Evolutionary conservation across 1,140 invertebrate genomes (phyloP), one percentile per base, ranked within the genome.

Genomic region (Papilio polytes): DNA sequence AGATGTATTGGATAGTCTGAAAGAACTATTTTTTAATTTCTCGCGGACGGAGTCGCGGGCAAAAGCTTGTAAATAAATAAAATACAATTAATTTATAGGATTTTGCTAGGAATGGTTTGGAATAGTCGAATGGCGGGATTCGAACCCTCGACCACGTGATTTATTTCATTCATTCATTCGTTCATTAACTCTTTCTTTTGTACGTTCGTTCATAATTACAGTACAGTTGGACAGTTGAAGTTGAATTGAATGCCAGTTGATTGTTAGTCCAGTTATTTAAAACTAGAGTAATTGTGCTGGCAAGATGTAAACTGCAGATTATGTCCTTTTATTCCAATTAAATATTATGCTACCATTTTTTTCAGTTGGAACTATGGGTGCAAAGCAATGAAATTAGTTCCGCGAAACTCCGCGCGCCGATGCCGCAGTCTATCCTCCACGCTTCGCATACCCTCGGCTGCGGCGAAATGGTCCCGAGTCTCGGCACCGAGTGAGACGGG

Each of bases 341-440:
- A 26, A 70, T 70, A 22, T 26, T 70, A 31, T 9, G 15, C 13
- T n/a, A 73, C 51, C 36, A 74, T 72, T 1, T 18, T 18, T 72
- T 93, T 41, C 90, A 95, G 95, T 87, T 95, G 86, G 94, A 93
- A 22, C 90, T 95, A 0, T 95, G 95, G 95, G 94, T 95, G 31
- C 91, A 95, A 83, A 93, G 94, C 80, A 95, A 95, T 80, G 93
- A 95, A 10, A 78, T 95, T 2, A 95, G 93, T 53, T 95, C 94
- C 10, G 94, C 94, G 0, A 93, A 92, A 76, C 87, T 95, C 2
- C 85, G 93, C 41, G 90, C 87, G 1, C 80, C 85, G 0, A 78
- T 82, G 1, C 82, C 86, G 0, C 78, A 86, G n/a, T 83, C 86
- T 20, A 80, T 81, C 0, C 80, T 90, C 1, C 85, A 85, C 1